Evolutionary conservation across 37 sponge, comb jelly and placozoan genomes (phyloP).

Genomic region (Halichondria panicea): DNA sequence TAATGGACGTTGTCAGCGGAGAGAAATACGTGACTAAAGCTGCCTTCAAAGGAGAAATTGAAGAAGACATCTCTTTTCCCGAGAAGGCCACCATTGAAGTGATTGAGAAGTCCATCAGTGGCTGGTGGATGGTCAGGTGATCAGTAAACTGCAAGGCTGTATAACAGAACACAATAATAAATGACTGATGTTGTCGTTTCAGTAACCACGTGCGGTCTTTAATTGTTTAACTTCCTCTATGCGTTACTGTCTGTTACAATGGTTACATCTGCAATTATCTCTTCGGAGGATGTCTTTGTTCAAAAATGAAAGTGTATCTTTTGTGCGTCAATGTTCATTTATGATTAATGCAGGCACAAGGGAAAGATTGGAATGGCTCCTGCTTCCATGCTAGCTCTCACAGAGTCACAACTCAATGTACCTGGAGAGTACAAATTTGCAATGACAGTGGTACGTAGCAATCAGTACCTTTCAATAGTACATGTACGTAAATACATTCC

Average conservation of each 20-base stretch:
- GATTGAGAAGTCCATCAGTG: slow-evolving; percentile 54
- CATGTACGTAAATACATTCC: neutral
- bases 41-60: slow-evolving; percentile 27
- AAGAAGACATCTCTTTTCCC: slow-evolving; percentile 52
- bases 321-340: too few species aligned
- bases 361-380: slow-evolving; percentile 38
- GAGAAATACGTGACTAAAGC: slow-evolving; percentile 13
- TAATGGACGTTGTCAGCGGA: neutral
- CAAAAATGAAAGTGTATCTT: too few species aligned
- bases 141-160: too few species aligned
- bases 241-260: too few species aligned
- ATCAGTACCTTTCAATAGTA: neutral
- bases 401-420: neutral
- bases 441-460: slow-evolving; percentile 4
- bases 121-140: slow-evolving; percentile 78
- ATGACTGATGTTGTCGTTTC: too few species aligned
- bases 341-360: slow-evolving; percentile 11
- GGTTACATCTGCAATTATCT: too few species aligned
- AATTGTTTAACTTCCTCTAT: too few species aligned
- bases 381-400: slow-evolving; percentile 30
- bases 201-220: too few species aligned
- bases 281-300: too few species aligned
- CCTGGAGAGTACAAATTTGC: neutral
- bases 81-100: slow-evolving; percentile 38
- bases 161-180: too few species aligned